Conservation (phyloP, 2,888 invertebrate species). For the Drosophila longiperda region DNA sequence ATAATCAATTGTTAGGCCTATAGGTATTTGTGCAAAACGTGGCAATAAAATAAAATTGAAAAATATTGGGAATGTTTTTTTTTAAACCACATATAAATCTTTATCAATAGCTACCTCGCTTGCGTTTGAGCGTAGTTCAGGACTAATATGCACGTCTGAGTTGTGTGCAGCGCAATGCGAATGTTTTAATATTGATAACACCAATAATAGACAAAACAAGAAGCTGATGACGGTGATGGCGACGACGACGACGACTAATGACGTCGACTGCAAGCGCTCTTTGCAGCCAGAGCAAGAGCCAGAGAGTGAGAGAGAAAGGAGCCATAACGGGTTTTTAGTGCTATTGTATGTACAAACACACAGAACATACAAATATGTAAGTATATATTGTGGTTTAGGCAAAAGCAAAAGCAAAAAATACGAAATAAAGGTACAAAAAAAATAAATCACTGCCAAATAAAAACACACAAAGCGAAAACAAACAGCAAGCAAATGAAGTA, state of each 20-base stretch:
- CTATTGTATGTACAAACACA: slow-evolving; percentile 10
- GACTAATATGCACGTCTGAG: slow-evolving; percentile 11
- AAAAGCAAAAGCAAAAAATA: slow-evolving; percentile 31
- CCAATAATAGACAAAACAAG: slow-evolving; percentile 51
- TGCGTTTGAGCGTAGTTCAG: background rate
- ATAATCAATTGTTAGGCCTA: background rate
- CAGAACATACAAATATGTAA: background rate
- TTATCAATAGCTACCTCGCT: background rate
- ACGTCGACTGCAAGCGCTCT: slow-evolving; percentile 34
- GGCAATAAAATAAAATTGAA: background rate
- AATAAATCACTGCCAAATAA: slow-evolving; percentile 71
- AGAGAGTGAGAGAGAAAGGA: slow-evolving; percentile 17
- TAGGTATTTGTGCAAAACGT: background rate
- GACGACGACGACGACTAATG: slow-evolving; percentile 34
- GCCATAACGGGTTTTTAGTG: slow-evolving; percentile 63
- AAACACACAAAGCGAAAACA: slow-evolving; percentile 52
- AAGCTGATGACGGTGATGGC: slow-evolving; percentile 49
- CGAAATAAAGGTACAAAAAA: slow-evolving; percentile 35
- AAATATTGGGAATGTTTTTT: background rate
- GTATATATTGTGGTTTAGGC: slow-evolving; percentile 27
- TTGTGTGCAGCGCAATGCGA: slow-evolving; percentile 39
- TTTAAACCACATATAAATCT: background rate
- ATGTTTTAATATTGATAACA: slow-evolving; percentile 65
- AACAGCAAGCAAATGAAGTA: slow-evolving; percentile 55
- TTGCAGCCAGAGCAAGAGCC: background rate